A percentile compares a stretch with the other conserved stretches of the same genome.
phyloP scores from a whole-genome alignment of 2,888 invertebrate species.

The Drosophila kanekoi region DNA sequence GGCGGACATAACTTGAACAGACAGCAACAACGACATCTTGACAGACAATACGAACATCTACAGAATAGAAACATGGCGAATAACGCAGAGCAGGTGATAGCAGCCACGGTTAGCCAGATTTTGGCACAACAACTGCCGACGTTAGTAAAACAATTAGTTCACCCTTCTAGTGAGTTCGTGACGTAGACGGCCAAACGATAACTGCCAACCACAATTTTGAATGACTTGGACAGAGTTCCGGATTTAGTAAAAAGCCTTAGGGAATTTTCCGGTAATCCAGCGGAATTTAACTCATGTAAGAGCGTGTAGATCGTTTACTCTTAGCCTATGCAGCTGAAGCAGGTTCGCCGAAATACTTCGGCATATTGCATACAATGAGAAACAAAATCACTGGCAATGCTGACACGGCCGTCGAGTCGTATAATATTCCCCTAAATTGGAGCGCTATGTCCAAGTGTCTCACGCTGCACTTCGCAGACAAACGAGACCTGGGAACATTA shows the following conservation, averaged over 20 bases:
- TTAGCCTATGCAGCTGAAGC: too few relatives aligned
- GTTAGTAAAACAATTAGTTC: background rate
- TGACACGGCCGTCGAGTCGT: too few relatives aligned
- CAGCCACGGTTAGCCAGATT: too few relatives aligned
- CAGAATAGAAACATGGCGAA: background rate
- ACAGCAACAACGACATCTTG: background rate
- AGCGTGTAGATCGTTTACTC: background rate
- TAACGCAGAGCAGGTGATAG: background rate
- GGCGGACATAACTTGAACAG: background rate
- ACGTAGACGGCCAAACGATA: background rate
- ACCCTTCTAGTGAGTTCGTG: background rate
- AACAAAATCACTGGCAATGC: too few relatives aligned
- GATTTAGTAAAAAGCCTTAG: background rate
- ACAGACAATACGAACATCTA: background rate
- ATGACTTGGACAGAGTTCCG: conserved; percentile 2
- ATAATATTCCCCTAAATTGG: too few relatives aligned
- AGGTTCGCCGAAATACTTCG: too few relatives aligned
- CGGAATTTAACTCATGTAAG: conserved; percentile 3
- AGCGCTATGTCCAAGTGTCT: too few relatives aligned
- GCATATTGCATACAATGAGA: too few relatives aligned
- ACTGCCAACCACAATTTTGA: background rate
- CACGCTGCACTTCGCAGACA: too few relatives aligned
- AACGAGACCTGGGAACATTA: too few relatives aligned
- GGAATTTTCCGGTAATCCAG: background rate
- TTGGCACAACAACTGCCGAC: background rate